These are phyloP conservation scores for Dexiosoma caninum DNA, from an alignment of 2,888 invertebrate species.

Conservation along the genomic window DNA sequence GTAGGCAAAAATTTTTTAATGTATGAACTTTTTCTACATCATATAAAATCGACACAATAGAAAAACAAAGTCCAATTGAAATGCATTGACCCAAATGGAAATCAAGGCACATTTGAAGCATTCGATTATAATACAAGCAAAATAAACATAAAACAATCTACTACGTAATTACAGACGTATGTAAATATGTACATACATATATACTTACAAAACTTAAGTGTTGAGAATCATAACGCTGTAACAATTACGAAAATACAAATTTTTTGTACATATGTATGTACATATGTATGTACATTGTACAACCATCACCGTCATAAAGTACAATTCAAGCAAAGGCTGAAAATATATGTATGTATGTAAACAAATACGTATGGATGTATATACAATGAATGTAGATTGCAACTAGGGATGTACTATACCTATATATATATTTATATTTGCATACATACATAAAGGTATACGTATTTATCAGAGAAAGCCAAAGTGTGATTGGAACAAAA, in stretches of 20 bases:
- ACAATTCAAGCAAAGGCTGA: neutral
- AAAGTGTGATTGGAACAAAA: no score
- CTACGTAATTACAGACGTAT: neutral
- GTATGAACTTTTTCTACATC: no score
- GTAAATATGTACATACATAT: neutral
- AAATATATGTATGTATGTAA: neutral
- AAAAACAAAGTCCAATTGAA: conserved; percentile 57
- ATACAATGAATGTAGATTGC: neutral
- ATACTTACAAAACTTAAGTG: neutral
- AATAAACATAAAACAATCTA: conserved; percentile 5
- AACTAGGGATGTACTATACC: no score
- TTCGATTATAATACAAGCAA: conserved; percentile 22
- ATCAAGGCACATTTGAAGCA: conserved; percentile 43
- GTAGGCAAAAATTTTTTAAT: no score
- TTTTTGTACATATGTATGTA: no score
- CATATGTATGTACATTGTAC: neutral
- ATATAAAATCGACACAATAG: neutral
- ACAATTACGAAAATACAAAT: conserved; percentile 22
- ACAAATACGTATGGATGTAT: neutral
- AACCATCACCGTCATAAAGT: neutral
- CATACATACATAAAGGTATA: no score
- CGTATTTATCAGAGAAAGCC: no score
- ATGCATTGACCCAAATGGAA: conserved; percentile 62
- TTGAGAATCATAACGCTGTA: conserved; percentile 36
- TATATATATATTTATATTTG: no score